Evolutionary conservation across 2,113 vertebrate species (phyloP), one percentile per base, ranked within the genome.

Genomic region (Psittacula cyanocephala): DNA sequence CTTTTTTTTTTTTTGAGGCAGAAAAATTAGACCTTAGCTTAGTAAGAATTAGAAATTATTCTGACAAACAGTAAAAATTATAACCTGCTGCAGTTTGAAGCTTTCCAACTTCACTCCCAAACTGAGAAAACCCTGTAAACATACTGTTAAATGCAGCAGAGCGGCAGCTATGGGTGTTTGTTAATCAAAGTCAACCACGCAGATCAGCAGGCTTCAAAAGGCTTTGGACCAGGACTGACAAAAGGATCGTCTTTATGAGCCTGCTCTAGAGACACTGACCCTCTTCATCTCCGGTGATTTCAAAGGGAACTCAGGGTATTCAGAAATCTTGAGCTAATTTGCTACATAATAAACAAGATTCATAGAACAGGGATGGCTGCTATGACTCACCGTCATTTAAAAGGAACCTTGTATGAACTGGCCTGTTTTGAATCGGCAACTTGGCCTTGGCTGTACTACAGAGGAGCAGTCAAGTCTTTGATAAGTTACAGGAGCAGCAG

Each of bases 311-410:
- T 49, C 29, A 2, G n/a, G 47, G 82, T 37, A 91, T 92, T 96
- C 76, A 92, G 44, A 89, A 95, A 92, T 84, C 91, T 72, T 89
- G 88, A 96, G 91, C 95, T 96, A 87, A 95, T 95, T 78, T 95
- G 91, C 91, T 93, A 78, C 86, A 86, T 64, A 93, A 84, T 80
- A 96, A 97, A 94, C 86, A 96, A 84, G 91, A 81, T 86, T 75
- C 88, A 37, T 86, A 49, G 80, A 94, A 92, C 49, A 84, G 75
- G 72, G 60, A 91, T 93, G 86, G 86, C 37, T 87, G 69, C 88
- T 88, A 79, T 94, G 86, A 86, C 60, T 94, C 96, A 93, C n/a
- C 1, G 1, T 25, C 2, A 0, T 64, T 74, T 89, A 69, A 89
- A 91, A 93, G 87, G 44, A 94, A 71, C 89, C 87, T 49, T 2